These are phyloP conservation scores for Tenthredo distinguenda DNA, from an alignment of 2,888 invertebrate genomes.

Conservation along the genomic window DNA sequence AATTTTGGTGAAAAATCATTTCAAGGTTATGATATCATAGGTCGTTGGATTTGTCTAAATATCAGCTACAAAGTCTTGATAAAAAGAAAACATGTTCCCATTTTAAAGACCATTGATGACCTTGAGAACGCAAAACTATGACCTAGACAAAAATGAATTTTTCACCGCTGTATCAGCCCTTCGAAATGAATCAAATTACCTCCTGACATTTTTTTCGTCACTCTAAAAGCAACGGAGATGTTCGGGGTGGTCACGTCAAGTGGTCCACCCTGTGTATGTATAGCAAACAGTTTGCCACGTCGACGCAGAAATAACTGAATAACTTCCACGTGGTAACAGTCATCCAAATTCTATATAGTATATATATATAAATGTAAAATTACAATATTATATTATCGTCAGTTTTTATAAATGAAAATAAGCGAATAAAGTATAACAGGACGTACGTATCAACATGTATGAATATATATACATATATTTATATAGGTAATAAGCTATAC, in stretches of 20 bases:
- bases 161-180: no score
- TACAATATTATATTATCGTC: conserved; percentile 12
- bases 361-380: background rate
- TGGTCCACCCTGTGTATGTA: background rate
- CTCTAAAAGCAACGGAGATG: no score
- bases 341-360: background rate
- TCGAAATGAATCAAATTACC: no score
- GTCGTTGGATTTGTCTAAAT: no score
- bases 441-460: background rate
- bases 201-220: no score
- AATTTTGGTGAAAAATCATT: background rate
- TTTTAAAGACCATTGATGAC: no score
- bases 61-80: no score
- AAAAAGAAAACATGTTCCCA: no score
- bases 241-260: no score
- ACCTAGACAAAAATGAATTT: no score
- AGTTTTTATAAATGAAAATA: conserved; percentile 72
- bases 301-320: background rate
- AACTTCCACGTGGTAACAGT: background rate
- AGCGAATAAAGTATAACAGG: conserved; percentile 70
- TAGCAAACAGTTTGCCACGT: background rate
- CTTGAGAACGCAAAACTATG: no score
- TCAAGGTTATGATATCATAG: no score
- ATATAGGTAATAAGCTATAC: background rate
- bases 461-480: background rate